phyloP scores from a whole-genome alignment of 1,140 invertebrate genomes.

The Trissolcus basalis region DNA sequence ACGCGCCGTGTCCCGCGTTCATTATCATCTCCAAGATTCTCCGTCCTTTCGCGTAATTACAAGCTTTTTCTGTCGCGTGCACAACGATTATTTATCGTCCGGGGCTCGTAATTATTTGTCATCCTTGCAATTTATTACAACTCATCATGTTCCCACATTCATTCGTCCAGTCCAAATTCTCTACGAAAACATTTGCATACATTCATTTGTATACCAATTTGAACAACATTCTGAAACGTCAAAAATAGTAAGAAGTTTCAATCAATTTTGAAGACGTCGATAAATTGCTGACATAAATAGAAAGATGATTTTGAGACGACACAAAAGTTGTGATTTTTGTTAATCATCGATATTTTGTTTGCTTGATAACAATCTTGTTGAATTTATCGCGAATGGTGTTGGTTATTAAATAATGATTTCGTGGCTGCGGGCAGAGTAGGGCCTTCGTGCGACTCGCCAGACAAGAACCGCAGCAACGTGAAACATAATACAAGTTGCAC shows the following conservation, averaged over 20 bases:
- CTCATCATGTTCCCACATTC: neutral
- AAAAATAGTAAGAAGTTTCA: too few species aligned
- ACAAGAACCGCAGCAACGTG: conserved; percentile 74
- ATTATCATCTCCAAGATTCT: conserved; percentile 54
- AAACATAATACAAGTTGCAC: conserved; percentile 75
- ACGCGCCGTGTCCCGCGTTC: conserved; percentile 50
- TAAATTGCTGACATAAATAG: too few species aligned
- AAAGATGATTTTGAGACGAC: too few species aligned
- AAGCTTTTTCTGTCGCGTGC: conserved; percentile 37
- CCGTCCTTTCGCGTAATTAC: conserved; percentile 47
- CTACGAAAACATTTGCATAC: too few species aligned
- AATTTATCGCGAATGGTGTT: conserved; percentile 3
- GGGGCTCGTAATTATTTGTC: neutral
- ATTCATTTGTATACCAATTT: too few species aligned
- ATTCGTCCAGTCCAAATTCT: neutral
- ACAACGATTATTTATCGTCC: conserved; percentile 15
- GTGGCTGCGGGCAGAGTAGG: conserved; percentile 11
- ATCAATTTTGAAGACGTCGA: too few species aligned
- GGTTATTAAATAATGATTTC: conserved; percentile 56
- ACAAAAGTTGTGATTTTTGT: too few species aligned
- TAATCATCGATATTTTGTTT: too few species aligned
- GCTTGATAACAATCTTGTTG: neutral
- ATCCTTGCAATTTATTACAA: neutral
- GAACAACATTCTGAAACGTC: too few species aligned
- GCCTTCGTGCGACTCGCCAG: conserved; percentile 49